Evolutionary conservation across 2,888 invertebrate species (phyloP), one percentile per base, ranked within the genome.

Genomic region (Volucella bombylans): DNA sequence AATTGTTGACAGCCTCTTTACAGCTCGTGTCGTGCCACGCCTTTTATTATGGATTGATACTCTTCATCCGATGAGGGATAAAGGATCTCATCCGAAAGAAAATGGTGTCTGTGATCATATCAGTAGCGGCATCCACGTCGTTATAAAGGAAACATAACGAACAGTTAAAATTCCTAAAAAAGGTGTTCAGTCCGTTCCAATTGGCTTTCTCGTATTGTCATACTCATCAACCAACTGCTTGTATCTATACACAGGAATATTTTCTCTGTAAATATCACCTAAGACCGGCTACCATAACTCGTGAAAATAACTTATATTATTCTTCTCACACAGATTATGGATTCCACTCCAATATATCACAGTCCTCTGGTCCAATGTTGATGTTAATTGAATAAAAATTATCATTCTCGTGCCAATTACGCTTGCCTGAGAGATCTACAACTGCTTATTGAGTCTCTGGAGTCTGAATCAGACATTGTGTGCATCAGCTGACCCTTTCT

Each of bases 251-350:
- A 99, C 98, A 73, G 99, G 99, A 90, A 99, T 97, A 91, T 98
- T 97, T 90, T 96, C 97, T 89, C 96, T 97, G 90, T 96, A 96
- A 88, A 99, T 93, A 92, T 99, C 99, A 88, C 97, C 97, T 87
- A 99, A 93, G 71, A 97, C 95, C 1, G 99, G 99, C 99, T 99
- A 99, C 99, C 99, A 99, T 54, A 98, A 97, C 10, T 99, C 99
- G 91, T 98, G 98, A 89, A 99, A 93, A 92, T 98, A 99, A 91
- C 98, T 98, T 78, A 99, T 96, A 89, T 96, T 96, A 92, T 98
- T 97, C 88, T 97, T 95, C 92, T 98, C 98, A 92, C 99, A 99
- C 69, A 99, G 94, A 87, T 95, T 94, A 89, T 97, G 96, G 88
- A 99, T 96, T 43, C 96, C 96, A 86, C 99, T 99, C 99, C 99